Evolutionary conservation across 2,797 vertebrate species (phyloP).

Genomic region (Staurois parvus): DNA sequence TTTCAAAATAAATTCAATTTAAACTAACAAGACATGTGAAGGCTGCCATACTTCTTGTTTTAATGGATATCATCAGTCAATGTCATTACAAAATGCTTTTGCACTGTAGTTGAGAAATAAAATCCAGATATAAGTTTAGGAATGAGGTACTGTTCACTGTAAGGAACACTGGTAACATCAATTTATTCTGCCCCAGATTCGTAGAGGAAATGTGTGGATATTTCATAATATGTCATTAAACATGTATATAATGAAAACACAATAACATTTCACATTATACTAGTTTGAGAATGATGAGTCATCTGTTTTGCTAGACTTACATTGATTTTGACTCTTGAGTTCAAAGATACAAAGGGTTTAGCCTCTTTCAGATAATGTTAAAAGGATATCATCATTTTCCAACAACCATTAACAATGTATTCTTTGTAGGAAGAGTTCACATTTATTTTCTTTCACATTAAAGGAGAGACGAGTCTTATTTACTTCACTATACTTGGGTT

Average conservation of each 20-base stretch:
- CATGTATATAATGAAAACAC: constrained; percentile 24
- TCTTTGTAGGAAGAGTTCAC: not conserved
- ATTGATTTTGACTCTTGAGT: not conserved
- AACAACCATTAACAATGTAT: not conserved
- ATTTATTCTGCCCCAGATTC: constrained; percentile 4
- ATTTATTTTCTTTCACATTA: not conserved
- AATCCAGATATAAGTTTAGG: constrained; percentile 37
- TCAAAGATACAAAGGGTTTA: not conserved
- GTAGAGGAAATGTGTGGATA: constrained; percentile 28
- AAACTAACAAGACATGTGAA: constrained; percentile 63
- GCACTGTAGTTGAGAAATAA: constrained; percentile 53
- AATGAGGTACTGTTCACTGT: constrained; percentile 26
- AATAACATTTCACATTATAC: constrained; percentile 18
- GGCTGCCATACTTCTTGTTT: constrained; percentile 61
- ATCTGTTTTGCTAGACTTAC: not conserved
- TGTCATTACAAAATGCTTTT: constrained; percentile 52
- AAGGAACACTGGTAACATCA: constrained; percentile 18
- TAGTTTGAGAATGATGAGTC: not conserved
- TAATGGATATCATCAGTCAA: constrained; percentile 63
- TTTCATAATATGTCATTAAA: constrained; percentile 33
- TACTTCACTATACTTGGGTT: not conserved
- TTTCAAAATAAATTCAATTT: constrained; percentile 64
- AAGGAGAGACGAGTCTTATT: not conserved
- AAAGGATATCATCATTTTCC: not conserved
- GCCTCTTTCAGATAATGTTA: not conserved